Conservation (phyloP, 2,888 invertebrate genomes). For the Craniophora ligustri region DNA sequence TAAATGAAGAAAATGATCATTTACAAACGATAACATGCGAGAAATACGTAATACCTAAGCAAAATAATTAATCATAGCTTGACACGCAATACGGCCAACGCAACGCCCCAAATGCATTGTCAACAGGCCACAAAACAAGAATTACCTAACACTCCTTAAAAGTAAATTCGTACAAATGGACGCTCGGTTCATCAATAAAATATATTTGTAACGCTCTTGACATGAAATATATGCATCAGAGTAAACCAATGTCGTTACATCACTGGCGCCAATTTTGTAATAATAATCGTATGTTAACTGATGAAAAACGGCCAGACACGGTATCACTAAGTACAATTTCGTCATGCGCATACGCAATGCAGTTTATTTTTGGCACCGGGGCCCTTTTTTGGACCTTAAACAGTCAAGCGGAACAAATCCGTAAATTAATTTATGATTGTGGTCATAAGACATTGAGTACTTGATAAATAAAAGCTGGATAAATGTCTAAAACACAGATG, state of each 20-base stretch:
- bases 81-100: slow-evolving; percentile 48
- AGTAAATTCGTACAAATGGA: slow-evolving; percentile 42
- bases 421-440: slow-evolving; percentile 14
- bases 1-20: slow-evolving; percentile 20
- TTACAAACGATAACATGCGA: slow-evolving; percentile 33
- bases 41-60: slow-evolving; percentile 31
- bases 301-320: slow-evolving; percentile 33
- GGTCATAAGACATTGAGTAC: slow-evolving; percentile 15
- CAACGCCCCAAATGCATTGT: slow-evolving; percentile 53
- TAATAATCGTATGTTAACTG: slow-evolving; percentile 26
- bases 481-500: neutral
- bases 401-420: neutral
- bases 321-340: slow-evolving; percentile 34
- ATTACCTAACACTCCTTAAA: slow-evolving; percentile 55
- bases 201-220: slow-evolving; percentile 45
- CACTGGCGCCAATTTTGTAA: slow-evolving; percentile 51
- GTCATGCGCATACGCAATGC: slow-evolving; percentile 24
- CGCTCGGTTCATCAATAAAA: slow-evolving; percentile 54
- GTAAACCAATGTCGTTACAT: slow-evolving; percentile 41
- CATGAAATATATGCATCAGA: slow-evolving; percentile 51
- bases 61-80: slow-evolving; percentile 54
- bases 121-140: slow-evolving; percentile 30
- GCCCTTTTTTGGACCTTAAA: slow-evolving; percentile 39
- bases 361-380: slow-evolving; percentile 16
- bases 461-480: neutral